Percentiles rank a stretch among this genome's conserved stretches.
Evolutionary conservation across 2,797 vertebrate genomes (phyloP).

Genomic region (Sebastes variabilis): DNA sequence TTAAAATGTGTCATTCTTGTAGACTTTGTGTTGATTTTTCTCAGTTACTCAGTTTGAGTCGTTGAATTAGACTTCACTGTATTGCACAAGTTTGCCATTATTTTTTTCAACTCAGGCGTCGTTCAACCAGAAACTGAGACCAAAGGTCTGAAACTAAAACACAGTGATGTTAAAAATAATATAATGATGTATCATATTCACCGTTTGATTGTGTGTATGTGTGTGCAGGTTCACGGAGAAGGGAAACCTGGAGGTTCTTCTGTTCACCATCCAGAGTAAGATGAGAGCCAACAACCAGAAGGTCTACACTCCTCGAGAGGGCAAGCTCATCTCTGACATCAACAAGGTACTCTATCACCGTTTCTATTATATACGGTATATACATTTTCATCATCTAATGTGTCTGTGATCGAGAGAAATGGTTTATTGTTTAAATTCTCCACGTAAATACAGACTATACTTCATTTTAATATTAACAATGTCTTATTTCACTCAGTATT

Average conservation of each 20-base stretch:
- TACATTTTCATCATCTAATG: neutral
- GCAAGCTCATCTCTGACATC: slow-evolving; percentile 98
- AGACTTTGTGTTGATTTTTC: neutral
- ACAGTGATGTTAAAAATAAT: neutral
- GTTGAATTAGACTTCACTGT: neutral
- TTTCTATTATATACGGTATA: neutral
- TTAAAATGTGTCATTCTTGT: neutral
- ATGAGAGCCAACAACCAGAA: slow-evolving; percentile 99
- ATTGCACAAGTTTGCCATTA: neutral
- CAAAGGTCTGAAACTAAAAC: neutral
- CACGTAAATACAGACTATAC: neutral
- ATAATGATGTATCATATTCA: neutral
- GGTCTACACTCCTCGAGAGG: slow-evolving; percentile 94
- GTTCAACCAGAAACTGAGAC: neutral
- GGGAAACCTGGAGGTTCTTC: slow-evolving; percentile 95
- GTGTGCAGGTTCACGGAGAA: slow-evolving; percentile 93
- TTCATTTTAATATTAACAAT: neutral
- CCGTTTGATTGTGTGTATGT: neutral
- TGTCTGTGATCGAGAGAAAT: neutral
- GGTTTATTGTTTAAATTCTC: neutral
- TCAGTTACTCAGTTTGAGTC: neutral
- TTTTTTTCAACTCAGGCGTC: neutral
- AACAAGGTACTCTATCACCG: slow-evolving; percentile 84
- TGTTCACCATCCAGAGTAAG: slow-evolving; percentile 98
- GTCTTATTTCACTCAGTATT: neutral